Evolutionary conservation across 2,888 invertebrate species (phyloP), one percentile per base, ranked within the genome.

Genomic region (Hetaerina titia): DNA sequence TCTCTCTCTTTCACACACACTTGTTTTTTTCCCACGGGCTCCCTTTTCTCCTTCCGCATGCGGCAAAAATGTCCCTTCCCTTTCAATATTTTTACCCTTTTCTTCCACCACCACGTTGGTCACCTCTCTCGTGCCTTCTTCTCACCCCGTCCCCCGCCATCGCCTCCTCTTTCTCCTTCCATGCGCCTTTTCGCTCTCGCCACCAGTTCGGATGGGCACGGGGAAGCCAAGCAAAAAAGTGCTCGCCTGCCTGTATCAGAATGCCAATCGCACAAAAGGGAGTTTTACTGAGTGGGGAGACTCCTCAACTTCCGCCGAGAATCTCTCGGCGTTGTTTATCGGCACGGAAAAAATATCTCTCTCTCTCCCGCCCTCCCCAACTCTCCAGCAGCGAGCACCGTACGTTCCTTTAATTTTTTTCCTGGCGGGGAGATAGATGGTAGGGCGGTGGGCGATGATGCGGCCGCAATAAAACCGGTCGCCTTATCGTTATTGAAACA

Each of bases 401-500:
- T 31, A 31, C 19, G 81, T 31, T 31, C 81, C 81, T 81, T 81
- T 81, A 81, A 31, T 81, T 81, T 81, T 81, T 81, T 81, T 69
- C n/a, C 69, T 69, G 31, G 25, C 22, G 31, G 31, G 31, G n/a
- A 81, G 81, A 81, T 81, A 31, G 81, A 45, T 81, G 31, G 81
- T 31, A 81, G 22, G 69, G 81, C 81, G 81, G 81, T 31, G 25
- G 81, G 81, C 81, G 81, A 31, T 81, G 81, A 81, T 81, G 81
- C 31, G 19, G 25, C 31, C 81, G 31, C 81, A 31, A 81, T 81
- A 81, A 81, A 81, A 31, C 31, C 25, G 15, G 81, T 81, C 31
- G 25, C 81, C 81, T 81, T 81, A 81, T 81, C 81, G 31, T 81
- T 81, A 81, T 81, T 81, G 81, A 81, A 81, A 81, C 81, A 81